phyloP scores from a whole-genome alignment of 2,888 invertebrate genomes.

The Cremastinae sp. region DNA sequence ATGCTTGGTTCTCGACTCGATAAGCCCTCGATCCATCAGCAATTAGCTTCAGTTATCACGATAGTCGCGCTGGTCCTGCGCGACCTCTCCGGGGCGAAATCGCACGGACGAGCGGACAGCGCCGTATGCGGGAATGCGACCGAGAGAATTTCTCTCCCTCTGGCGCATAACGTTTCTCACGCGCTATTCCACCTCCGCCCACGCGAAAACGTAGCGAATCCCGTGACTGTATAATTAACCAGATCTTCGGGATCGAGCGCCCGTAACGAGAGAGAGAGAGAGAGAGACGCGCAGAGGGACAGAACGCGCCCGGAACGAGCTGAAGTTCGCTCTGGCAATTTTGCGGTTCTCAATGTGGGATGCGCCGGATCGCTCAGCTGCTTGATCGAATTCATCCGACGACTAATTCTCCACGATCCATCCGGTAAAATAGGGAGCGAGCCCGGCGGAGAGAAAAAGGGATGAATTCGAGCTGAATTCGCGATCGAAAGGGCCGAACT shows the following conservation, averaged over 20 bases:
- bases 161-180: constrained; percentile 44
- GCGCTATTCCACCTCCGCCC: constrained; percentile 49
- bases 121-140: constrained; percentile 8
- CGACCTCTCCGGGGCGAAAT: constrained; percentile 50
- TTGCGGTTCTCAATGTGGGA: constrained; percentile 50
- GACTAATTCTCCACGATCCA: constrained; percentile 52
- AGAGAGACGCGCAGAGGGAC: constrained; percentile 29
- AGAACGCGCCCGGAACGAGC: constrained; percentile 10
- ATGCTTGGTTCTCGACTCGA: constrained; percentile 65
- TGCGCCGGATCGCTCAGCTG: constrained; percentile 48
- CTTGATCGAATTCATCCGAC: constrained; percentile 49
- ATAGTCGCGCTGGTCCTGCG: constrained; percentile 56
- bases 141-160: constrained; percentile 37
- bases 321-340: constrained; percentile 51
- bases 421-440: constrained; percentile 13
- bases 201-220: constrained; percentile 58
- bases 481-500: too few relatives aligned
- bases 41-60: constrained; percentile 70
- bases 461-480: too few relatives aligned
- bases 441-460: neutral
- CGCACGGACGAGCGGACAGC: constrained; percentile 41
- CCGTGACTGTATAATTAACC: constrained; percentile 71
- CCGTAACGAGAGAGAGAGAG: constrained; percentile 30
- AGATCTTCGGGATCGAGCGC: constrained; percentile 56
- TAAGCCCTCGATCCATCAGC: constrained; percentile 76